phyloP scores from a whole-genome alignment of 2,888 invertebrate genomes.

The Dioctria rufipes region DNA sequence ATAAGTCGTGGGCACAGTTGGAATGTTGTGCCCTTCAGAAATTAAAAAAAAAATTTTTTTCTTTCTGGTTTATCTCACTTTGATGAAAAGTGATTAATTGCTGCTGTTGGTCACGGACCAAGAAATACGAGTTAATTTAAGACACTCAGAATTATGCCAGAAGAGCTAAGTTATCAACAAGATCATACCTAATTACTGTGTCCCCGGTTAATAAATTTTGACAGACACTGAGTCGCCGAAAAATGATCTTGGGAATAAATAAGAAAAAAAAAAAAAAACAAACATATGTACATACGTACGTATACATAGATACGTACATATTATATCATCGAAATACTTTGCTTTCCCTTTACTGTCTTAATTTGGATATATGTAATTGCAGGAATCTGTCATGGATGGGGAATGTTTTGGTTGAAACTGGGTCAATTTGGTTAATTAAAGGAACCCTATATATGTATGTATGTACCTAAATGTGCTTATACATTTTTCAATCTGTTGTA shows the following conservation, averaged over 20 bases:
- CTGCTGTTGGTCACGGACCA: neutral
- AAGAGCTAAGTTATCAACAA: neutral
- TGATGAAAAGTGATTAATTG: conserved; percentile 24
- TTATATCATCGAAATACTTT: neutral
- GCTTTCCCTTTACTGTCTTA: neutral
- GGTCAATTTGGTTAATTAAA: conserved; percentile 11
- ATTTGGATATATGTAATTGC: conserved; percentile 6
- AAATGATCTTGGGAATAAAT: conserved; percentile 13
- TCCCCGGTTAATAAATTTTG: neutral
- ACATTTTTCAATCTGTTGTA: neutral
- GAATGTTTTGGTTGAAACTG: conserved; percentile 6
- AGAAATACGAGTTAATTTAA: conserved; percentile 19
- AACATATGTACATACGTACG: no score
- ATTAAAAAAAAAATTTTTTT: neutral
- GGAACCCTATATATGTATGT: neutral
- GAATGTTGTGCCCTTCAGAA: neutral
- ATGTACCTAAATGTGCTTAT: neutral
- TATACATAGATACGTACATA: no score
- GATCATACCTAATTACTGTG: neutral
- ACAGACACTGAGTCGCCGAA: conserved; percentile 2
- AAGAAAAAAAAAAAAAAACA: neutral
- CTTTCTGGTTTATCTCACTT: neutral
- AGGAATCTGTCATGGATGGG: neutral
- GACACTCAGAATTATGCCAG: neutral
- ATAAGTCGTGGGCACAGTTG: neutral